Evolutionary conservation across 2,888 invertebrate genomes (phyloP), one percentile per base, ranked within the genome.

Genomic region (Odontocolon sp.): DNA sequence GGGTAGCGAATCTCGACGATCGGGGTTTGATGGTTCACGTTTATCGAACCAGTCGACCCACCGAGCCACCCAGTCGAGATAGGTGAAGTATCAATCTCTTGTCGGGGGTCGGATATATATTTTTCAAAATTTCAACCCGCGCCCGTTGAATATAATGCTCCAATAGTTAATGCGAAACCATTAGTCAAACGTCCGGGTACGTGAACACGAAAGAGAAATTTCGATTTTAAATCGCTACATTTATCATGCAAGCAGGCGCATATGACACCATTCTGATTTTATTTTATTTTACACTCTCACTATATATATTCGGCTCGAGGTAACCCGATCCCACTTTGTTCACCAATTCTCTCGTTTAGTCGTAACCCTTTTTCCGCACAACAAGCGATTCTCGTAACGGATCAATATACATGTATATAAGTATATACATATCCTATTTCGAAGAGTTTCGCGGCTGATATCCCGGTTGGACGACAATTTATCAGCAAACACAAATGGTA

Each of bases 161-260:
- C 87, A 88, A 89, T 89, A 89, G 89, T 89, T 90, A 89, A 90
- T 90, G 88, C 88, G 86, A 81, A 81, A 89, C 90, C 90, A 90
- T 90, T 90, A 90, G 89, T 90, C 89, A 90, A 88, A 89, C 89
- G 88, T 88, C 88, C 66, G 84, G 83, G 84, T 81, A 78, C 86
- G 86, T 87, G 89, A 87, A 88, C 89, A 87, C 88, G 89, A 88
- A 89, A 89, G 89, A 89, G 88, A 90, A 90, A 88, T 90, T 89
- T 74, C 90, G 89, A 90, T 89, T 90, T 90, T 90, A 90, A 90
- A 90, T 90, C 90, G 89, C 88, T 88, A 90, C 90, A 90, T 90
- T 90, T 89, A 89, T 90, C 90, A 90, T 90, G 90, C 90, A 90
- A 90, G 89, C 90, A 89, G 89, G 89, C 89, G 88, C 89, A 84